phyloP scores from a whole-genome alignment of 2,797 vertebrate species.

The Aeoliscus strigatus region DNA sequence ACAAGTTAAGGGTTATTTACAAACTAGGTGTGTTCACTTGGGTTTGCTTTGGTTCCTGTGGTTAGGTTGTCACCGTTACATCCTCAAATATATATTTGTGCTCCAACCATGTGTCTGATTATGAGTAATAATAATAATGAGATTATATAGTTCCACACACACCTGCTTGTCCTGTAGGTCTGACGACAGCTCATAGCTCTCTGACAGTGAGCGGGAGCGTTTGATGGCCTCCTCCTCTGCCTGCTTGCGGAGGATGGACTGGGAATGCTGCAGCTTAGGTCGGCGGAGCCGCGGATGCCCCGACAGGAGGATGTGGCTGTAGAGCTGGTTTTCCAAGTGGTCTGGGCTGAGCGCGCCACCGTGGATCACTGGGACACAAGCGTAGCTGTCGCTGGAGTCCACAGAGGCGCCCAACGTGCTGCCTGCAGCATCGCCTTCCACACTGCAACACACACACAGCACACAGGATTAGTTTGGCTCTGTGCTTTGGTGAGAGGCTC shows the following conservation, averaged over 20 bases:
- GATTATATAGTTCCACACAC: too few relatives aligned
- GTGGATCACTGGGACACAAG: conserved; percentile 60
- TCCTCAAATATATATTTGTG: too few relatives aligned
- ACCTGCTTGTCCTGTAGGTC: conserved; percentile 92
- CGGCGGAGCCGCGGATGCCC: conserved; percentile 81
- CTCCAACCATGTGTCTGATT: too few relatives aligned
- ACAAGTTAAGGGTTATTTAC: too few relatives aligned
- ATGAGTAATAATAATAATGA: too few relatives aligned
- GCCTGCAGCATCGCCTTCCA: conserved; percentile 89
- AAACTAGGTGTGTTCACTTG: too few relatives aligned
- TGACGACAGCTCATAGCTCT: conserved; percentile 92
- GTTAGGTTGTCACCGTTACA: too few relatives aligned
- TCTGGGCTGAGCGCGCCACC: conserved; percentile 60
- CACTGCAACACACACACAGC: conserved; percentile 67
- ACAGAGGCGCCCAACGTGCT: conserved; percentile 81
- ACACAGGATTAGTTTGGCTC: conserved; percentile 15
- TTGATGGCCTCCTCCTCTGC: conserved; percentile 89
- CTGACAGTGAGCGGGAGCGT: conserved; percentile 85
- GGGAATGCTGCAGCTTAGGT: conserved; percentile 91
- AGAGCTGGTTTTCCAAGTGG: conserved; percentile 82
- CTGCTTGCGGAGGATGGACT: conserved; percentile 89
- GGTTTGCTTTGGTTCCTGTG: too few relatives aligned
- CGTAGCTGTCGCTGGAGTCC: conserved; percentile 71
- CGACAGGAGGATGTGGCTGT: conserved; percentile 78
- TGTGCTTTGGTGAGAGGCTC: conserved; percentile 22